Percentiles rank a stretch among this genome's conserved stretches.
phyloP scores from a whole-genome alignment of 2,888 invertebrate genomes.

The Pachliopta kotzebuea region DNA sequence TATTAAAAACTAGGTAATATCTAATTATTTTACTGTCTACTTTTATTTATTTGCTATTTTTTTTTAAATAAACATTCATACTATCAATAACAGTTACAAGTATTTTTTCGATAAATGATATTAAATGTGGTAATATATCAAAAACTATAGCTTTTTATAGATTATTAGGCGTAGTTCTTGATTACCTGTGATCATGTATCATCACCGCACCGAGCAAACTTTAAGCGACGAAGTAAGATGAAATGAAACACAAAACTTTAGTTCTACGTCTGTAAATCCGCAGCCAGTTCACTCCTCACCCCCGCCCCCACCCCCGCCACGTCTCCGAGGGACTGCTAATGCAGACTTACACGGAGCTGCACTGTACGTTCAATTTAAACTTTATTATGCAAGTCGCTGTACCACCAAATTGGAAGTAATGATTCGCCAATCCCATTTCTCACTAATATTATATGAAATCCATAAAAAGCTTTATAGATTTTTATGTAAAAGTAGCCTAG shows the following conservation, averaged over 20 bases:
- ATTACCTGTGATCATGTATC: no score
- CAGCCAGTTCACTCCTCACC: neutral
- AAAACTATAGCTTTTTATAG: no score
- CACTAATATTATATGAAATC: slow-evolving; percentile 12
- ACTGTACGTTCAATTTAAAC: slow-evolving; percentile 75
- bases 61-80: no score
- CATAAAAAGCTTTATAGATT: no score
- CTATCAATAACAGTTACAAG: no score
- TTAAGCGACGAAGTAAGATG: slow-evolving; percentile 12
- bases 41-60: no score
- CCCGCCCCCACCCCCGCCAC: slow-evolving; percentile 31
- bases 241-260: slow-evolving; percentile 18
- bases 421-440: slow-evolving; percentile 51
- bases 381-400: slow-evolving; percentile 72
- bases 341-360: slow-evolving; percentile 72
- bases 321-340: slow-evolving; percentile 65
- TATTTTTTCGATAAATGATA: no score
- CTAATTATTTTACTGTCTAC: no score
- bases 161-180: no score
- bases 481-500: no score
- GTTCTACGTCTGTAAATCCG: slow-evolving; percentile 31
- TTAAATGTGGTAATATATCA: no score
- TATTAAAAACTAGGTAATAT: no score
- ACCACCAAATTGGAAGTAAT: slow-evolving; percentile 73
- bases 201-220: neutral